These are phyloP conservation scores for Ascidia mentula DNA, from an alignment of 23 tunicate species.

Conservation along the genomic window DNA sequence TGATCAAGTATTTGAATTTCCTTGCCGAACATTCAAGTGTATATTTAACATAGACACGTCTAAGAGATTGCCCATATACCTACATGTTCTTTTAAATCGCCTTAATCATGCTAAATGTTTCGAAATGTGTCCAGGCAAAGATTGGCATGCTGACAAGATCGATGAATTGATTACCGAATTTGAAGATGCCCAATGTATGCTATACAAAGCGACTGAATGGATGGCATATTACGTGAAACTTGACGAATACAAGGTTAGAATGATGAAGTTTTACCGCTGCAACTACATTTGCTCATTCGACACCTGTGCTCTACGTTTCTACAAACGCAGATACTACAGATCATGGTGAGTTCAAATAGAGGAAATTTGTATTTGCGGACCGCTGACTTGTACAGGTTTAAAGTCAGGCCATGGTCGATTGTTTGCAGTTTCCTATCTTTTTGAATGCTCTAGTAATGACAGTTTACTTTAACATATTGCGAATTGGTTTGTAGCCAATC, in stretches of 20 bases:
- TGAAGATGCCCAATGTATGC: not conserved
- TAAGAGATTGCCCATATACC: too few species aligned
- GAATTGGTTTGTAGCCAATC: conserved; percentile 18
- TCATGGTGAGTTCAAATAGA: conserved; percentile 23
- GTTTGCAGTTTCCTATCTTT: too few species aligned
- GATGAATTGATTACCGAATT: not conserved
- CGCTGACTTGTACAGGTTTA: too few species aligned
- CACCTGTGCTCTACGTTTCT: conserved; percentile 18
- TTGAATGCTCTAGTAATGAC: too few species aligned
- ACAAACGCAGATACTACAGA: conserved; percentile 14
- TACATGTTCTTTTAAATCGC: too few species aligned
- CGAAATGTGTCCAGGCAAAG: not conserved
- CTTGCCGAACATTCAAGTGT: too few species aligned
- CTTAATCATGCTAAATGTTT: too few species aligned
- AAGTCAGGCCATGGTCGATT: too few species aligned
- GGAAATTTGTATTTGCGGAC: too few species aligned
- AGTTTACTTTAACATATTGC: too few species aligned
- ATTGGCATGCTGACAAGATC: not conserved
- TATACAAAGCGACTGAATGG: not conserved
- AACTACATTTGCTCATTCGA: not conserved
- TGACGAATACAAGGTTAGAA: not conserved
- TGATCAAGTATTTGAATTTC: too few species aligned
- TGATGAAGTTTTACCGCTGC: conserved; percentile 2
- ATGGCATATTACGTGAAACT: not conserved
- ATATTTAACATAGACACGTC: too few species aligned